Percentiles rank a stretch among this genome's conserved stretches.
These are phyloP conservation scores for Pomacea canaliculata DNA, from an alignment of 2,888 invertebrate species.

Conservation along the genomic window DNA sequence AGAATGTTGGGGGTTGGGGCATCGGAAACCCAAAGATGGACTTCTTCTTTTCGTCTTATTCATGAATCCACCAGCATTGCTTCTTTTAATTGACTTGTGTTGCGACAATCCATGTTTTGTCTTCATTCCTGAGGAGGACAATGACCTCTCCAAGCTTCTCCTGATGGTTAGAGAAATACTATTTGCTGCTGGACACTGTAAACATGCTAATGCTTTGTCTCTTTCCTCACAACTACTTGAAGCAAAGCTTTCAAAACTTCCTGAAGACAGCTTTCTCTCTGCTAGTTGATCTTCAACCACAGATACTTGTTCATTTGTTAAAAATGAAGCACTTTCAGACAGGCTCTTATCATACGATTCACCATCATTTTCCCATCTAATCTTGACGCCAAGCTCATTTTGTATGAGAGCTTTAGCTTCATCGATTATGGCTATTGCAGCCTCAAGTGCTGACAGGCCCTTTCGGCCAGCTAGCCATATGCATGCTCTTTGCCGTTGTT, in stretches of 20 bases:
- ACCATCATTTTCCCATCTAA: slow-evolving; percentile 24
- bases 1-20: background rate
- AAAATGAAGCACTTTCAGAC: too few relatives aligned
- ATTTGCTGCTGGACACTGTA: too few relatives aligned
- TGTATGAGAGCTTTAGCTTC: slow-evolving; percentile 82
- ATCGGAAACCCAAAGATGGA: background rate
- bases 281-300: too few relatives aligned
- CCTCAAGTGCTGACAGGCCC: slow-evolving; percentile 85
- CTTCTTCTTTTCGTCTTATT: background rate
- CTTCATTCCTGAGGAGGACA: background rate
- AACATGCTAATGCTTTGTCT: too few relatives aligned
- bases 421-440: slow-evolving; percentile 81
- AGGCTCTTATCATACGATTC: background rate
- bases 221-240: too few relatives aligned
- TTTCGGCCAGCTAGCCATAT: slow-evolving; percentile 65
- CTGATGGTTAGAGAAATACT: too few relatives aligned
- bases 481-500: slow-evolving; percentile 70
- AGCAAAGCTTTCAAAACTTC: too few relatives aligned
- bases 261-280: too few relatives aligned
- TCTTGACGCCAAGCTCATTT: slow-evolving; percentile 66
- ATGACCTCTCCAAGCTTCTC: too few relatives aligned
- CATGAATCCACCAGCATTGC: background rate
- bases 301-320: too few relatives aligned
- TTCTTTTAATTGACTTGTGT: background rate
- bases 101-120: background rate